Conservation (phyloP, 2,797 vertebrate genomes). For the Anomalospiza imberbis region DNA sequence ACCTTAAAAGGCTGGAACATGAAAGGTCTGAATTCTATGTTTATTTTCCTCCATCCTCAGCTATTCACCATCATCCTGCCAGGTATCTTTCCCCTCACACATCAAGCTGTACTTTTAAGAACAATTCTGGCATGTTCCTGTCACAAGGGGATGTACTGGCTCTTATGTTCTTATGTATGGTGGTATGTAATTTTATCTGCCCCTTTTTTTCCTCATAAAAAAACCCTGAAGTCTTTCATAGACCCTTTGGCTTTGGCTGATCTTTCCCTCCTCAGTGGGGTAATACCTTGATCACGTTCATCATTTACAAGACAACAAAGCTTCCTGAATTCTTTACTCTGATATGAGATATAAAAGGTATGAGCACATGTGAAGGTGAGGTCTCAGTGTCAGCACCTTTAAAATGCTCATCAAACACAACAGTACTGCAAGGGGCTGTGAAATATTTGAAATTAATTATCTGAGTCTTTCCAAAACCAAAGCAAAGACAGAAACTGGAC, state of each 20-base stretch:
- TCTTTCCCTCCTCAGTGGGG: background rate
- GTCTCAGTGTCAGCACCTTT: background rate
- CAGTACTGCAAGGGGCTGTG: background rate
- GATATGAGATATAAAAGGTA: background rate
- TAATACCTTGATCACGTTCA: background rate
- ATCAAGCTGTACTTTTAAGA: background rate
- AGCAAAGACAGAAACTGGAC: slow-evolving; percentile 1
- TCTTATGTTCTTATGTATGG: rapidly evolving
- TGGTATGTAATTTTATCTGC: background rate
- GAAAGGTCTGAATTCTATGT: background rate
- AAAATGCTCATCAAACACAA: background rate
- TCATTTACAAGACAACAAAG: background rate
- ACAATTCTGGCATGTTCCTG: background rate
- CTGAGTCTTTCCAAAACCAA: slow-evolving; percentile 10
- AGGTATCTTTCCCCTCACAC: background rate
- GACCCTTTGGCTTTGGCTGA: background rate
- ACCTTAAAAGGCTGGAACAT: background rate
- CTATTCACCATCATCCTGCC: background rate
- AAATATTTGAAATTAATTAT: background rate
- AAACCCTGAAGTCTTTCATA: background rate
- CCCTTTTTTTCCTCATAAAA: background rate
- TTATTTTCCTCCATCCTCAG: background rate
- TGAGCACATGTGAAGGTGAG: background rate
- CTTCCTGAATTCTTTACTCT: background rate
- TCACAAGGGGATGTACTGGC: background rate